Base-by-base conservation (phyloP, 2,113 vertebrate species). In the Centropus unirufus region DNA sequence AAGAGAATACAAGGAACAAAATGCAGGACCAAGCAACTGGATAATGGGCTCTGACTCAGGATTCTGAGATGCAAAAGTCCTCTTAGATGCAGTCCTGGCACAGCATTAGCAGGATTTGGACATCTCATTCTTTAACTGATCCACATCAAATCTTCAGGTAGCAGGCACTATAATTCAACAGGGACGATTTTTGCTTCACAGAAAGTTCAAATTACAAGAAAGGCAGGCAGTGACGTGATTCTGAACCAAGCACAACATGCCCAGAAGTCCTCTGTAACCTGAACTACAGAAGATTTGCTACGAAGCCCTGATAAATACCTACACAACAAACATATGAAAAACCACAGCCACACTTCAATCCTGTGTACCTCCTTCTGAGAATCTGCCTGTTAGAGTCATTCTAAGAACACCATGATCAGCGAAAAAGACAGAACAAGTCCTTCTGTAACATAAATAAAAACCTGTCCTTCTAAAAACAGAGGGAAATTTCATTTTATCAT, bases 361-460 rank as follows among this genome's bases (percentile, higher is more conserved):
- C 54, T 80, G 46, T 66, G 64, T 90, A 77, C 62, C 68, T 90
- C 83, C 86, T 95, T 96, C 93, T 47, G n/a, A 97, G 95, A 78
- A 92, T 32, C 66, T 84, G 58, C 81, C 90, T 95, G 49, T 67
- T 91, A 83, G 92, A 92, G 78, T 77, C 57, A 59, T 81, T 96
- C 95, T 87, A 74, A 77, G 91, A 96, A 93, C n/a, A 93, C 63
- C 84, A 79, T 15, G 62, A 91, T 90, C 91, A 89, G 90, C 64
- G 92, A 95, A 96, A 94, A 92, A 85, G 92, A 93, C 81, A 75
- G 90, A 96, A 73, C 58, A 95, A 83, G 76, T 88, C 83, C 62
- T 95, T 91, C 93, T 75, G 40, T 64, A 87, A 83, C 61, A 80
- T 81, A 91, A 93, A 96, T 76, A 94, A 96, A 96, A 89, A 89